These are phyloP conservation scores for Tylochromis polylepis DNA, from an alignment of 2,113 vertebrate species.

Conservation along the genomic window DNA sequence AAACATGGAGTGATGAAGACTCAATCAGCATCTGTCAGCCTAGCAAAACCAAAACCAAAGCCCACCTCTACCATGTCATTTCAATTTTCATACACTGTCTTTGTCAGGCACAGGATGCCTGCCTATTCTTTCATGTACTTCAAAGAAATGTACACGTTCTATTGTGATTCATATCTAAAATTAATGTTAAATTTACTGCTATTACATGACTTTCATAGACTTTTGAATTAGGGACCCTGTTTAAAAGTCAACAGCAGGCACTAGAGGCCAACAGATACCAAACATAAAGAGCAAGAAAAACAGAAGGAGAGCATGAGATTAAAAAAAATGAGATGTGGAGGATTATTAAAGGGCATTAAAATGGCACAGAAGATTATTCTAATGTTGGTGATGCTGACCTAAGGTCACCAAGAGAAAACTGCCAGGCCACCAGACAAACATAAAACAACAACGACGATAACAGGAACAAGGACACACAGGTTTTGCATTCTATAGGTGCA, in stretches of 20 bases:
- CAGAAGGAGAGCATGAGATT: slow-evolving; percentile 65
- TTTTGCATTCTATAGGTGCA: background rate
- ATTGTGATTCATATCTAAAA: background rate
- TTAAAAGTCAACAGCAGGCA: slow-evolving; percentile 39
- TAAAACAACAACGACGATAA: slow-evolving; percentile 33
- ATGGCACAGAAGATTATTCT: slow-evolving; percentile 71
- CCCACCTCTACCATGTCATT: background rate
- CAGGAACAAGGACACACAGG: background rate
- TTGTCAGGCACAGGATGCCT: background rate
- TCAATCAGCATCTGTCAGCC: background rate
- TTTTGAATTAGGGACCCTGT: background rate
- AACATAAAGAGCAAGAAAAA: slow-evolving; percentile 59
- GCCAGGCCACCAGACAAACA: slow-evolving; percentile 23
- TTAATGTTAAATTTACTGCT: background rate
- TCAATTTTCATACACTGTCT: background rate
- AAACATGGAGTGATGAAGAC: background rate
- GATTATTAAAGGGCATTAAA: slow-evolving; percentile 75
- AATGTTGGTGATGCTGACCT: slow-evolving; percentile 33
- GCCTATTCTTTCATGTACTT: background rate
- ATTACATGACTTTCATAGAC: background rate
- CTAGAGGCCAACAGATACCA: slow-evolving; percentile 63
- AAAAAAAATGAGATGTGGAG: slow-evolving; percentile 55
- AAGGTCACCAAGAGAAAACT: slow-evolving; percentile 44
- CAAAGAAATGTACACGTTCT: background rate
- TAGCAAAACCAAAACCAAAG: background rate